These are phyloP conservation scores for rat (Rattus norvegicus) DNA, from an alignment of 2,113 vertebrate species.

Conservation along the genomic window DNA sequence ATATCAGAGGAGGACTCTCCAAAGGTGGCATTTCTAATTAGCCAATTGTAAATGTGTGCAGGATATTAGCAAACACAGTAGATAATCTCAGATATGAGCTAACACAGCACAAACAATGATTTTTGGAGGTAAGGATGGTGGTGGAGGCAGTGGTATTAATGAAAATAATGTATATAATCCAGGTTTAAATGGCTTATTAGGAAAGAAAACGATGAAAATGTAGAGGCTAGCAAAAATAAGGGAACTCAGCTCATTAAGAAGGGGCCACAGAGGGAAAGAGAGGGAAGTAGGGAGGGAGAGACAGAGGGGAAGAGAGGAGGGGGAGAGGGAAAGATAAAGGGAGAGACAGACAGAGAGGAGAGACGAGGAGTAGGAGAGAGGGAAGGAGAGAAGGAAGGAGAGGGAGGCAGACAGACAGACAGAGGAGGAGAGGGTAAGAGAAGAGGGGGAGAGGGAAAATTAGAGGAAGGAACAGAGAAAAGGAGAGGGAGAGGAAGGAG, in stretches of 20 bases:
- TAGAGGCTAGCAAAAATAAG: background rate
- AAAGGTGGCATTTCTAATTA: background rate
- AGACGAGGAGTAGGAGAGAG: background rate
- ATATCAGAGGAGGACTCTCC: background rate
- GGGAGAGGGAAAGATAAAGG: background rate
- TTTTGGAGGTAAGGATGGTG: background rate
- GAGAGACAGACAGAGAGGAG: background rate
- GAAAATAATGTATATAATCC: background rate
- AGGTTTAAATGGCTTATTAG: constrained; percentile 38
- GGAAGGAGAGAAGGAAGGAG: background rate
- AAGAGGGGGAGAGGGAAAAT: too few species aligned
- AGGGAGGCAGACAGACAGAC: too few species aligned
- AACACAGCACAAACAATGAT: background rate
- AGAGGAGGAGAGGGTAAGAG: too few species aligned
- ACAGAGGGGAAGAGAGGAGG: too few species aligned
- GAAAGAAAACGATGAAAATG: constrained; percentile 10
- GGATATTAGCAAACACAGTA: constrained; percentile 4
- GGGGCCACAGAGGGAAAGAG: too few species aligned
- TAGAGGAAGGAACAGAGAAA: too few species aligned
- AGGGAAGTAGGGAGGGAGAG: background rate
- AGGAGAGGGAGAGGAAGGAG: too few species aligned
- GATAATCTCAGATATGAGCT: background rate
- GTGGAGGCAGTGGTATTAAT: background rate
- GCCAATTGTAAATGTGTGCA: constrained; percentile 36
- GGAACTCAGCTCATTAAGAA: background rate